Conservation (phyloP, 2,797 vertebrate species). For the Amazona finschi region DNA sequence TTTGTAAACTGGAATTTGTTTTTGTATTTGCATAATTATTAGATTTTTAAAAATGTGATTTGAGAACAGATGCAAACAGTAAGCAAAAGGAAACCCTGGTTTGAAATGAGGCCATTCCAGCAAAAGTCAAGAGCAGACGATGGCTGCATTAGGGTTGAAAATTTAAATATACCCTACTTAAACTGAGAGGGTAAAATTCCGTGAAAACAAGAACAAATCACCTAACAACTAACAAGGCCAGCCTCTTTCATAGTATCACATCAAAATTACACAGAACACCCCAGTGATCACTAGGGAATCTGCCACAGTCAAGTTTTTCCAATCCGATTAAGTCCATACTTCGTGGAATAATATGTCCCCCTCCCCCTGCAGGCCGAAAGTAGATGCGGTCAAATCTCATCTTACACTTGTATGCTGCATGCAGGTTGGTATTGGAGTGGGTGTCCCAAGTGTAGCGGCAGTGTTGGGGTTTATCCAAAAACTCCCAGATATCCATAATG, state of each 20-base stretch:
- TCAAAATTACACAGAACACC: slow-evolving; percentile 89
- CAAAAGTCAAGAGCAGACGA: neutral
- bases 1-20: neutral
- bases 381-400: slow-evolving; percentile 92
- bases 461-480: slow-evolving; percentile 84
- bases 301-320: slow-evolving; percentile 92
- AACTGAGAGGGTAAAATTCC: neutral
- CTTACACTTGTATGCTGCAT: slow-evolving; percentile 71
- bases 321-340: slow-evolving; percentile 88
- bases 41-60: neutral
- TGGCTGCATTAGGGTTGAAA: neutral
- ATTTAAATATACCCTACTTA: neutral
- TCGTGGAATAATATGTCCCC: slow-evolving; percentile 76
- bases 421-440: slow-evolving; percentile 86
- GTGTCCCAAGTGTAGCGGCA: slow-evolving; percentile 97
- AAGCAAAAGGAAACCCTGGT: neutral
- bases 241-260: slow-evolving; percentile 63
- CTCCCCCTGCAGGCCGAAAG: slow-evolving; percentile 74
- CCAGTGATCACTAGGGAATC: slow-evolving; percentile 95
- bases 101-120: neutral
- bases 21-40: neutral
- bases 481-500: slow-evolving; percentile 90
- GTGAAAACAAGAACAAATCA: neutral
- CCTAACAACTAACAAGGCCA: neutral
- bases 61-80: neutral